A percentile compares a stretch with the other conserved stretches of the same genome.
Evolutionary conservation across 1,140 invertebrate species (phyloP).

Genomic region (Drosophila punjabiensis): DNA sequence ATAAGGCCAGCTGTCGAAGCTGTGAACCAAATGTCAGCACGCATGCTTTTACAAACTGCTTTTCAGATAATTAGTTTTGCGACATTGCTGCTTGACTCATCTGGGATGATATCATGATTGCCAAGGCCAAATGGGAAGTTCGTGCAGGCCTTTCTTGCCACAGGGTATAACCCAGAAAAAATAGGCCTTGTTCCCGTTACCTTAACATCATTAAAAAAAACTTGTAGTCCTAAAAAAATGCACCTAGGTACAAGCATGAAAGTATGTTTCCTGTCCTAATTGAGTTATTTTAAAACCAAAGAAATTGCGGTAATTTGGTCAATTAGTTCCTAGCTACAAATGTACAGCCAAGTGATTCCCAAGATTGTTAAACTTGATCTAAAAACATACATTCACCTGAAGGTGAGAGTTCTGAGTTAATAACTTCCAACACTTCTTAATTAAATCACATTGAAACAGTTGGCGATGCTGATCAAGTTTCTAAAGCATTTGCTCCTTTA

Average conservation of each 20-base stretch:
- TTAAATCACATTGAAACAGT: neutral
- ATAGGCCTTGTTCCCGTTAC: constrained; percentile 15
- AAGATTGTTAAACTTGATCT: neutral
- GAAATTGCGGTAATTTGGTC: neutral
- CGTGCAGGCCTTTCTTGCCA: constrained; percentile 41
- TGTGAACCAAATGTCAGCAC: constrained; percentile 52
- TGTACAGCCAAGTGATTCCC: neutral
- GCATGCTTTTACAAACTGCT: constrained; percentile 57
- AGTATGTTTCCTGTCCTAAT: neutral
- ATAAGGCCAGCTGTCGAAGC: constrained; percentile 32
- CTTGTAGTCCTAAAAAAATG: neutral
- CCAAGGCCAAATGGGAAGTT: constrained; percentile 18
- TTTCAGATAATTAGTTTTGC: constrained; percentile 68
- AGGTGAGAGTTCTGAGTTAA: neutral
- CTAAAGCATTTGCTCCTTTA: neutral
- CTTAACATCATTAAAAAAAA: neutral
- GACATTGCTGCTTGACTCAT: constrained; percentile 34
- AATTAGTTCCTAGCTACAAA: neutral
- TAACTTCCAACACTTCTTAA: neutral
- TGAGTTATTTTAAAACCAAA: neutral
- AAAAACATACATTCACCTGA: neutral
- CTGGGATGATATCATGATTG: constrained; percentile 63
- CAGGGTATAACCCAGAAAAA: constrained; percentile 34
- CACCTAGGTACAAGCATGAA: neutral
- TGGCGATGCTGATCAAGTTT: constrained; percentile 49